Evolutionary conservation across 2,888 invertebrate genomes (phyloP), one percentile per base, ranked within the genome.

Genomic region (Drosophila demipolita): DNA sequence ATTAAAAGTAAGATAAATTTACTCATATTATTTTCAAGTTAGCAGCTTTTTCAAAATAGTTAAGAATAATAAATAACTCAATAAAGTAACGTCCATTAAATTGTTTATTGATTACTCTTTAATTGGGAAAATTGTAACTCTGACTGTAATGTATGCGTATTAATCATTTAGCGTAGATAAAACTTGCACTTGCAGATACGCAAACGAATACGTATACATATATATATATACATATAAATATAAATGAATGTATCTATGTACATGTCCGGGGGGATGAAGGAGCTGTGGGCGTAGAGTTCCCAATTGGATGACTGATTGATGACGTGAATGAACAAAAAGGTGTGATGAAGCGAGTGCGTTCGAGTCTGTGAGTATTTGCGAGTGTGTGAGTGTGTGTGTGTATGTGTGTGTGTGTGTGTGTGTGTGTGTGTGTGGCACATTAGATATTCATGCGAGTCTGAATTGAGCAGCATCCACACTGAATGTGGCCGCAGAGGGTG

Each of bases 301-400:
- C 68, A 82, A 83, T 82, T 81, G 78, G 87, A 90, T 91, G 91
- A 91, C 91, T 91, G 90, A 90, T 90, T 90, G 90, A 90, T 89
- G 89, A 78, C 78, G 87, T 71, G 61, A 80, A 72, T 80, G 64
- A 76, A 68, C 50, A 67, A 71, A 40, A 66, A 80, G 80, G 80
- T 78, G 77, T 75, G 83, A 76, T 78, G 80, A 76, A 70, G 79
- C 65, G 83, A 63, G 77, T 67, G 73, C 83, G 72, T 78, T 71
- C 70, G 75, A 33, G 15, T 15, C 23, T 36, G 6, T 36, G 23
- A 17, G 3, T 54, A 26, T 54, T 15, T 45, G 45, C 23, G 23
- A 23, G 1, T 17, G 52, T 12, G 23, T 23, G 23, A 1, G 23
- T 23, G 23, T 23, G 23, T 20, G 12, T 33, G 36, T 23, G 15